These are phyloP conservation scores for Brassicogethes aeneus DNA, from an alignment of 2,888 invertebrate species.

Conservation along the genomic window DNA sequence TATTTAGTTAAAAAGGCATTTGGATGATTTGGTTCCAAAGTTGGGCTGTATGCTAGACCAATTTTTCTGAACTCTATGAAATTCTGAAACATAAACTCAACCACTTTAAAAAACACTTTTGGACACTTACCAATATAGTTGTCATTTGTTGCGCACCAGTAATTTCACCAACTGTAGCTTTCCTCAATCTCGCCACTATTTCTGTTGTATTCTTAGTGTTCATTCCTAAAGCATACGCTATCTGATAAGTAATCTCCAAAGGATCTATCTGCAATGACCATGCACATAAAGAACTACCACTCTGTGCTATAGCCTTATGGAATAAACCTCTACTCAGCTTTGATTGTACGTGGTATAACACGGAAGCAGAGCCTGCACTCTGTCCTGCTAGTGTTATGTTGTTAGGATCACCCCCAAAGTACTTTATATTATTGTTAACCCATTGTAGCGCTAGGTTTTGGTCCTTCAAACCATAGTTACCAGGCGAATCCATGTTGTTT, in stretches of 20 bases:
- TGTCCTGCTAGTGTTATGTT: not conserved
- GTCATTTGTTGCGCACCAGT: slow-evolving; percentile 9
- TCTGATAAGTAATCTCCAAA: slow-evolving; percentile 9
- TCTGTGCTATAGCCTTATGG: slow-evolving; percentile 22
- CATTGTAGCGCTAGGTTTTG: not conserved
- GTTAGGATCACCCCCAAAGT: not conserved
- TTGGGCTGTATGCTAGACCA: slow-evolving; percentile 19
- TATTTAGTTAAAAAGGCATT: slow-evolving; percentile 19
- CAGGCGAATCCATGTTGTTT: not conserved
- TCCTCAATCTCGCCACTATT: slow-evolving; percentile 17
- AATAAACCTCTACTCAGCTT: slow-evolving; percentile 18
- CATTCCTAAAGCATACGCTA: slow-evolving; percentile 14
- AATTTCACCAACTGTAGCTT: slow-evolving; percentile 10
- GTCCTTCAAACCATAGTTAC: slow-evolving; percentile 1
- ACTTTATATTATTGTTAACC: not conserved
- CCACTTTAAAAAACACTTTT: no score
- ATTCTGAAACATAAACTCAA: slow-evolving; percentile 8
- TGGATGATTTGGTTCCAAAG: slow-evolving; percentile 18
- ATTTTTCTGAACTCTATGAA: slow-evolving; percentile 9
- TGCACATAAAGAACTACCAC: slow-evolving; percentile 20
- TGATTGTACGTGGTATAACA: not conserved
- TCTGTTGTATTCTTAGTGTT: slow-evolving; percentile 10
- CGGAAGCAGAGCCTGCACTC: not conserved
- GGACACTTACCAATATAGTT: slow-evolving; percentile 5
- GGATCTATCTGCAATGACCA: slow-evolving; percentile 18